These are phyloP conservation scores for Drosophila cognata DNA, from an alignment of 2,888 invertebrate species.

Conservation along the genomic window DNA sequence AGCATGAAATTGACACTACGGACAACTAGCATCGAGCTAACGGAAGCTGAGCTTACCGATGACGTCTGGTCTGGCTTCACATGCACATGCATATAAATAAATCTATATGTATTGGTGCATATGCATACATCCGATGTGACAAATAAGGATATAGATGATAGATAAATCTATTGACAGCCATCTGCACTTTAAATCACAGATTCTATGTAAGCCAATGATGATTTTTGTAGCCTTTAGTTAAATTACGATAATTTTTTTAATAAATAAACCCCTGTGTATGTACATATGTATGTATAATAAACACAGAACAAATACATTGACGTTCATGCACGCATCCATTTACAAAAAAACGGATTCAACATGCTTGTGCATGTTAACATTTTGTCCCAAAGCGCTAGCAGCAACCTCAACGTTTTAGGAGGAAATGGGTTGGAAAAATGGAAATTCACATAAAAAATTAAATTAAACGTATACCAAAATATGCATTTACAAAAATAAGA, in stretches of 20 bases:
- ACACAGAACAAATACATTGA: neutral
- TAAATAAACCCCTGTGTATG: neutral
- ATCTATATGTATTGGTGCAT: constrained; percentile 3
- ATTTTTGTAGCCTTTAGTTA: neutral
- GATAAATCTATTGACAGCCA: constrained; percentile 12
- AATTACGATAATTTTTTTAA: neutral
- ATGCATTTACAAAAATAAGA: neutral
- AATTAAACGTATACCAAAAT: neutral
- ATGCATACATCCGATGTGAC: constrained; percentile 1
- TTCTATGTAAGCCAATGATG: constrained; percentile 1
- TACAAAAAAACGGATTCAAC: neutral
- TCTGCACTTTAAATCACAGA: constrained; percentile 3
- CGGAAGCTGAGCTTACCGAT: constrained; percentile 65
- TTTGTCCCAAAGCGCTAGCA: neutral
- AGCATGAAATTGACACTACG: constrained; percentile 25
- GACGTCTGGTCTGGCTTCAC: constrained; percentile 51
- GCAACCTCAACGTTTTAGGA: neutral
- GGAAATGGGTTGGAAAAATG: neutral
- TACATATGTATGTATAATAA: neutral
- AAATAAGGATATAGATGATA: neutral
- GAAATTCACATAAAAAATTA: neutral
- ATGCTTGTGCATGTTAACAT: neutral
- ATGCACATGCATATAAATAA: constrained; percentile 16
- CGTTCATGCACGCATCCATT: neutral
- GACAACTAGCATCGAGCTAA: constrained; percentile 26